Conservation (phyloP, 37 sponge, comb jelly and placozoan species). For the Halichondria panicea region DNA sequence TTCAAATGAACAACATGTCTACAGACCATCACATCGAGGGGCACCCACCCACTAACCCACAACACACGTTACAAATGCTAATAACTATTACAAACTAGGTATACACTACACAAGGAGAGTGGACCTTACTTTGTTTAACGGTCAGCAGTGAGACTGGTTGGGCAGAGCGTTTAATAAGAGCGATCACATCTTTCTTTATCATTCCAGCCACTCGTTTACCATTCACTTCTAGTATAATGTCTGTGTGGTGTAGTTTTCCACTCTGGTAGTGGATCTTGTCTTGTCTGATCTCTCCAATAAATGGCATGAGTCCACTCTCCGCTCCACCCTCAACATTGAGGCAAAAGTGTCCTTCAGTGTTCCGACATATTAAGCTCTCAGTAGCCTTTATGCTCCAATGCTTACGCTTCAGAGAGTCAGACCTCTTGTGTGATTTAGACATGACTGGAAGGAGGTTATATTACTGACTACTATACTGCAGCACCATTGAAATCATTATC, state of each 20-base stretch:
- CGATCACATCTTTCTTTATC: conserved; percentile 88
- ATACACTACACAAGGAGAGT: too few species aligned
- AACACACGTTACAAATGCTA: too few species aligned
- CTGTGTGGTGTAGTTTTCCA: conserved; percentile 74
- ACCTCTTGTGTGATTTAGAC: conserved; percentile 24
- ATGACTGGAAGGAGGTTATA: too few species aligned
- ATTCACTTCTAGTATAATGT: conserved; percentile 88
- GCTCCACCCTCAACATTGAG: conserved; percentile 94
- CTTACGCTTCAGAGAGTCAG: conserved; percentile 63
- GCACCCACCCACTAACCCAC: too few species aligned
- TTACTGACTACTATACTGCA: too few species aligned
- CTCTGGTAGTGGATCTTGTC: conserved; percentile 71
- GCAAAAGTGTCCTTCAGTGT: conserved; percentile 81
- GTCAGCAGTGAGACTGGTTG: conserved; percentile 82
- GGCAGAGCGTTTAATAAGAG: conserved; percentile 82
- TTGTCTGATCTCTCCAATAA: conserved; percentile 72
- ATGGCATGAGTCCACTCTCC: conserved; percentile 71
- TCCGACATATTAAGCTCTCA: conserved; percentile 70
- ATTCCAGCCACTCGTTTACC: conserved; percentile 84
- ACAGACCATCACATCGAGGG: too few species aligned
- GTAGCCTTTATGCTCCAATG: conserved; percentile 87
- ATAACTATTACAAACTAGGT: too few species aligned
- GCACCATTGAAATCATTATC: too few species aligned
- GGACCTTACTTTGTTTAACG: conserved; percentile 83
- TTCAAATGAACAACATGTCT: too few species aligned